These are phyloP conservation scores for Agriopis leucophaearia DNA, from an alignment of 2,888 invertebrate genomes.

Conservation along the genomic window DNA sequence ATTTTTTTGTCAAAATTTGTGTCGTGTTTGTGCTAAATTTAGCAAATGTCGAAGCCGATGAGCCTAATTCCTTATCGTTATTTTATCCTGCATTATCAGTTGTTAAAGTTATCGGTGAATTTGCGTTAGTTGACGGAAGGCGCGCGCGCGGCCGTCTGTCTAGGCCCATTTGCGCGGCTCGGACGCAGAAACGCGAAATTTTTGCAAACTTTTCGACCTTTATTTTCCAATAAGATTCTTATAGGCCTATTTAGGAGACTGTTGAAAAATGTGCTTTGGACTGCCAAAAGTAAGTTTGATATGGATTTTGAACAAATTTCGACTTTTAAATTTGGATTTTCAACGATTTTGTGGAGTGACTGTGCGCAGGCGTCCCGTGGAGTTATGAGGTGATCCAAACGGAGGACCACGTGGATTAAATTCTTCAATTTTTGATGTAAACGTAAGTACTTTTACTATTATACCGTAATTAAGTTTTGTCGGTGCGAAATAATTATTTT, in stretches of 20 bases:
- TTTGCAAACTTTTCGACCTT: slow-evolving; percentile 68
- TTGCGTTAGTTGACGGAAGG: slow-evolving; percentile 47
- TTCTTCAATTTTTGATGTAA: slow-evolving; percentile 39
- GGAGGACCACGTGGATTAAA: slow-evolving; percentile 56
- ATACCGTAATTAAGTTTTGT: slow-evolving; percentile 37
- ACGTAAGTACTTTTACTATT: slow-evolving; percentile 65
- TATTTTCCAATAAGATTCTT: slow-evolving; percentile 80
- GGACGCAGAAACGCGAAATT: slow-evolving; percentile 67
- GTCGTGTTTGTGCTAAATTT: slow-evolving; percentile 16
- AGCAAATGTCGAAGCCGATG: slow-evolving; percentile 28
- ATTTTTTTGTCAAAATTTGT: slow-evolving; percentile 19
- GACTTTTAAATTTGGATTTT: slow-evolving; percentile 56
- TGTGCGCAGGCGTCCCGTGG: slow-evolving; percentile 51
- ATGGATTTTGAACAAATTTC: slow-evolving; percentile 55
- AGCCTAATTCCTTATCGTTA: slow-evolving; percentile 62
- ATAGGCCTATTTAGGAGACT: slow-evolving; percentile 80
- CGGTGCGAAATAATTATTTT: slow-evolving; percentile 15
- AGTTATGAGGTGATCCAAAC: slow-evolving; percentile 47
- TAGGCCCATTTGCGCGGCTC: slow-evolving; percentile 77
- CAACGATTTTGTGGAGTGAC: slow-evolving; percentile 63
- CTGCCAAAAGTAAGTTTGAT: slow-evolving; percentile 58
- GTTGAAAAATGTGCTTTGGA: slow-evolving; percentile 50
- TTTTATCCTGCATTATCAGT: slow-evolving; percentile 59
- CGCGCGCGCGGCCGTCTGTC: slow-evolving; percentile 52
- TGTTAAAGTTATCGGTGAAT: slow-evolving; percentile 47